Percentiles rank a stretch among this genome's conserved stretches.
These are phyloP conservation scores for Morone saxatilis DNA, from an alignment of 2,113 vertebrate genomes.

Conservation along the genomic window DNA sequence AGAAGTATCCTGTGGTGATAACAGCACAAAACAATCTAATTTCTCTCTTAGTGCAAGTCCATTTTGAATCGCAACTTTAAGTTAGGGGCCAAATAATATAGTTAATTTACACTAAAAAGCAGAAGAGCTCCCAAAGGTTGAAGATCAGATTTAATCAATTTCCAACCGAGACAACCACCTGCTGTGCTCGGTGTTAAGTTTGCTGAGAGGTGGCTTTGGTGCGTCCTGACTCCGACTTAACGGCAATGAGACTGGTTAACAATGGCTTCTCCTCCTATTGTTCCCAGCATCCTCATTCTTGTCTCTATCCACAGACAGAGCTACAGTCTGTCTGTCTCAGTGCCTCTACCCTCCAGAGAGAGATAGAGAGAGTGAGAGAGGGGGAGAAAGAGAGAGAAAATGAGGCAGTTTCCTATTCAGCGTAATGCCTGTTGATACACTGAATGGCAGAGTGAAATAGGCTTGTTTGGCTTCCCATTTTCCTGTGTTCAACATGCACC, in stretches of 20 bases:
- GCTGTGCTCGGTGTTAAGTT: slow-evolving; percentile 48
- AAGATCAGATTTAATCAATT: slow-evolving; percentile 46
- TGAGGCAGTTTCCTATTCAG: slow-evolving; percentile 63
- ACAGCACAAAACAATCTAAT: slow-evolving; percentile 27
- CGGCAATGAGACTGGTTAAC: slow-evolving; percentile 68
- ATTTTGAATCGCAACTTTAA: slow-evolving; percentile 27
- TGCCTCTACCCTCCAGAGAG: slow-evolving; percentile 54
- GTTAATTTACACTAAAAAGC: slow-evolving; percentile 3
- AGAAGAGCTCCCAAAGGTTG: not conserved
- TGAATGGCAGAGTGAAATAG: slow-evolving; percentile 55
- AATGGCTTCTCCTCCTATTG: slow-evolving; percentile 64
- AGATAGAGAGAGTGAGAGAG: not conserved
- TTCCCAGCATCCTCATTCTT: slow-evolving; percentile 59
- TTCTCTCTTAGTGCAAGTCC: not conserved
- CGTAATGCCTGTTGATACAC: slow-evolving; percentile 66
- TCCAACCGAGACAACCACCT: slow-evolving; percentile 43
- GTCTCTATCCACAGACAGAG: slow-evolving; percentile 51
- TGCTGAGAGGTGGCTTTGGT: slow-evolving; percentile 29
- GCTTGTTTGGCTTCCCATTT: slow-evolving; percentile 65
- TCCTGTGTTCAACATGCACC: slow-evolving; percentile 58
- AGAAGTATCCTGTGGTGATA: slow-evolving; percentile 28
- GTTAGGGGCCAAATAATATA: slow-evolving; percentile 9
- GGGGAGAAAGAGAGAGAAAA: slow-evolving; percentile 41
- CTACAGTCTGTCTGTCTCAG: slow-evolving; percentile 51
- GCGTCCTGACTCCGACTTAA: slow-evolving; percentile 44